Base-by-base conservation (phyloP, 1,140 invertebrate species). In the Carposina sasakii region DNA sequence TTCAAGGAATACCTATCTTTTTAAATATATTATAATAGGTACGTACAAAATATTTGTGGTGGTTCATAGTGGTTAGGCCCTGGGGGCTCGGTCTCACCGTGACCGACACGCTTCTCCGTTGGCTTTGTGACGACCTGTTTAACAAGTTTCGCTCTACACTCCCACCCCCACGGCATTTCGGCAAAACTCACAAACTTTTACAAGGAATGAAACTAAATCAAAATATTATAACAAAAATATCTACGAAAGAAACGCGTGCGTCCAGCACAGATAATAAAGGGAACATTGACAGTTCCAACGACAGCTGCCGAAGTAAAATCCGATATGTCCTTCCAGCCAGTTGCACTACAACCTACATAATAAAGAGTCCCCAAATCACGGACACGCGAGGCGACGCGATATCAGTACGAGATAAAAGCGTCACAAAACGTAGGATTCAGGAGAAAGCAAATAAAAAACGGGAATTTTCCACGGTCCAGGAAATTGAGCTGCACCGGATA, bases 401-500 rank as follows among this genome's bases (percentile, higher is more conserved):
- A 51, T 54, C 39, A 48, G 41, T 52, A 44, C 21, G 31, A 52
- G 57, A 55, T 52, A 52, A 52, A 56, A 49, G 16, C 17, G 24
- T 33, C 21, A 46, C 19, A 10, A 28, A 24, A 39, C 48, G 23
- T 15, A 40, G 31, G 24, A 31, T 30, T 23, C 36, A 15, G 23
- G 48, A 20, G 34, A 39, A 48, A 53, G 56, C 53, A 67, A 70
- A 68, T 65, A 67, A 71, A 71, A 67, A 63, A 52, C 55, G 53
- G 42, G 41, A 46, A 58, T 57, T 63, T 73, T 71, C 65, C 58
- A 67, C 60, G 60, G 52, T 48, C 37, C 71, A 62, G 76, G 73
- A 79, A 76, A 76, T 79, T 79, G 71, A 73, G 68, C 73, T 69
- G 60, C 67, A 70, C 63, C 70, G 73, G 73, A 79, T 79, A 76